These are phyloP conservation scores for Fragum sueziense DNA, from an alignment of 2,888 invertebrate genomes.

Conservation along the genomic window DNA sequence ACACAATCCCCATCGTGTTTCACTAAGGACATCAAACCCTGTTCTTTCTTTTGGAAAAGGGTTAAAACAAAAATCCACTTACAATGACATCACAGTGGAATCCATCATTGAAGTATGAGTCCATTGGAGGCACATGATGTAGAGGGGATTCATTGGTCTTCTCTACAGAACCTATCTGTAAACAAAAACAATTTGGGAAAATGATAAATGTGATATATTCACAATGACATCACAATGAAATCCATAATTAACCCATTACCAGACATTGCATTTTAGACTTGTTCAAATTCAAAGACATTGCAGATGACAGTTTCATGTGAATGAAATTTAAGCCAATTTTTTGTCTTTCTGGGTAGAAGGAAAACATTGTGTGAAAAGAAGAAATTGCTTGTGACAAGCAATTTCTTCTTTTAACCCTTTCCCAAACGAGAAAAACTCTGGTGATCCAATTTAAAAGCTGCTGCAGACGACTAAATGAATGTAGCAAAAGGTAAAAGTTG, in stretches of 20 bases:
- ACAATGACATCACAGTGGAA: constrained; percentile 79
- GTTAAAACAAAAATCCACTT: constrained; percentile 51
- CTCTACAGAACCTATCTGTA: constrained; percentile 64
- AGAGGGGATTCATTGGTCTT: constrained; percentile 45
- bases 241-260: not conserved
- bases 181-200: not conserved
- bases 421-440: too few relatives aligned
- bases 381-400: not conserved
- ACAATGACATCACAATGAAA: not conserved
- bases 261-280: too few relatives aligned
- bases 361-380: not conserved
- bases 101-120: constrained; percentile 81
- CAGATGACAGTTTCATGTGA: too few relatives aligned
- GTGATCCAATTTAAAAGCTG: too few relatives aligned
- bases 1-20: too few relatives aligned
- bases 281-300: too few relatives aligned
- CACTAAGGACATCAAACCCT: too few relatives aligned
- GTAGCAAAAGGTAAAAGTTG: too few relatives aligned
- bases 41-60: too few relatives aligned
- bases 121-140: constrained; percentile 68
- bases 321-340: not conserved
- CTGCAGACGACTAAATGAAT: too few relatives aligned
- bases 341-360: not conserved
- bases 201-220: not conserved
- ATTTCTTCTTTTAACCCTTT: not conserved